phyloP scores from a whole-genome alignment of 2,113 vertebrate species.

The Toxostoma redivivum region DNA sequence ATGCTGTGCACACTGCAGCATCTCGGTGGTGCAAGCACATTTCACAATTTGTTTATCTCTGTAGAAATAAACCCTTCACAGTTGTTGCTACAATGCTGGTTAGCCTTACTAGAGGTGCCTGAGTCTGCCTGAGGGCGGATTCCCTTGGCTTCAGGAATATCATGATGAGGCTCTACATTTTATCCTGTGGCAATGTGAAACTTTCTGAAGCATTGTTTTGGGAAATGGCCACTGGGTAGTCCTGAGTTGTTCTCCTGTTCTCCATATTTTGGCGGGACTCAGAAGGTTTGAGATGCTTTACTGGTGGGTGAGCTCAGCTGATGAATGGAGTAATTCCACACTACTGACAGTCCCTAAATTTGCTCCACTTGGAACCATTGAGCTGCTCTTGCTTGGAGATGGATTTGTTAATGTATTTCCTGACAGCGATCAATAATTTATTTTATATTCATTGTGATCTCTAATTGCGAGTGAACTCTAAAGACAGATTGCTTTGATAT shows the following conservation, averaged over 20 bases:
- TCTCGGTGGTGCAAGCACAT: neutral
- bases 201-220: neutral
- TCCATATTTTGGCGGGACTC: neutral
- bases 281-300: neutral
- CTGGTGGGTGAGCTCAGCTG: neutral
- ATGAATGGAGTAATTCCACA: neutral
- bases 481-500: slow-evolving; percentile 4
- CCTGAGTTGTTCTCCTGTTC: neutral
- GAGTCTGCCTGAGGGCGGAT: neutral
- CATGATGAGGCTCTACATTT: neutral
- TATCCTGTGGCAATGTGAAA: neutral
- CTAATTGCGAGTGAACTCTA: slow-evolving; percentile 15
- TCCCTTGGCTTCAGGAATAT: neutral
- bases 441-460: slow-evolving; percentile 58
- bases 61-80: neutral
- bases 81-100: neutral
- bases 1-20: neutral
- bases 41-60: neutral
- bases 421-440: slow-evolving; percentile 39
- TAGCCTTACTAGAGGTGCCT: neutral
- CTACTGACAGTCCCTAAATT: neutral
- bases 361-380: slow-evolving; percentile 35
- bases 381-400: slow-evolving; percentile 16
- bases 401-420: slow-evolving; percentile 42
- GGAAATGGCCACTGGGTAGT: neutral